phyloP scores from a whole-genome alignment of 2,888 invertebrate genomes.

The Isotomurus palustris region DNA sequence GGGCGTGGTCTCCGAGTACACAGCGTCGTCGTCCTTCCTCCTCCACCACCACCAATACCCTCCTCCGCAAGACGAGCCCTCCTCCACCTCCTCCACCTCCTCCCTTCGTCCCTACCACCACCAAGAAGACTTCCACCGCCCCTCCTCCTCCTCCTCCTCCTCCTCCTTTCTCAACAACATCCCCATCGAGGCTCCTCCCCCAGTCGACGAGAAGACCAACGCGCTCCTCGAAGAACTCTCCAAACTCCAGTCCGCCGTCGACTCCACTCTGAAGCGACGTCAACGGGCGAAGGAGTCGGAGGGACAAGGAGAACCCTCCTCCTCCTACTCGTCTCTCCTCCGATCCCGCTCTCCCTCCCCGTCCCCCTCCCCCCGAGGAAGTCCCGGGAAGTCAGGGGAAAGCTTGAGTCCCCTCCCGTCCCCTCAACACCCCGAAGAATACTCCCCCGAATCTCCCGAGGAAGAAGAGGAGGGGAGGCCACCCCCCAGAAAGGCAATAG shows the following conservation, averaged over 20 bases:
- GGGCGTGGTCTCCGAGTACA: too few relatives aligned
- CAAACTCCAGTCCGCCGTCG: constrained; percentile 45
- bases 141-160: constrained; percentile 3
- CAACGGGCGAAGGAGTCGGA: constrained; percentile 32
- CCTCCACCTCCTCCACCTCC: background rate
- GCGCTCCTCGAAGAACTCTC: constrained; percentile 45
- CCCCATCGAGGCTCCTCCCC: constrained; percentile 25
- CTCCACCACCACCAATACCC: background rate
- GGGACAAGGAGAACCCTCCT: constrained; percentile 16
- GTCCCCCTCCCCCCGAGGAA: constrained; percentile 24
- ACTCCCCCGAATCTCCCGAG: constrained; percentile 43
- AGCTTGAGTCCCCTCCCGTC: constrained; percentile 35
- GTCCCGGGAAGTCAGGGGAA: constrained; percentile 28
- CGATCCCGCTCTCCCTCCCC: constrained; percentile 41
- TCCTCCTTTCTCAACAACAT: constrained; percentile 21
- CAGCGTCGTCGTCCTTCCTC: background rate
- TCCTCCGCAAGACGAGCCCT: background rate
- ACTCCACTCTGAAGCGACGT: constrained; percentile 37
- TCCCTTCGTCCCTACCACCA: constrained; percentile 13
- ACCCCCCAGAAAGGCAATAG: constrained; percentile 44
- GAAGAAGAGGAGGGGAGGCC: too few relatives aligned
- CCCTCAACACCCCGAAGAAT: constrained; percentile 21
- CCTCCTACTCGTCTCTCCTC: constrained; percentile 32
- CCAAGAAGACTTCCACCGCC: background rate
- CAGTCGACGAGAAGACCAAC: constrained; percentile 38